These are phyloP conservation scores for Drosophila hawaiiensis DNA, from an alignment of 2,888 invertebrate genomes.

Conservation along the genomic window DNA sequence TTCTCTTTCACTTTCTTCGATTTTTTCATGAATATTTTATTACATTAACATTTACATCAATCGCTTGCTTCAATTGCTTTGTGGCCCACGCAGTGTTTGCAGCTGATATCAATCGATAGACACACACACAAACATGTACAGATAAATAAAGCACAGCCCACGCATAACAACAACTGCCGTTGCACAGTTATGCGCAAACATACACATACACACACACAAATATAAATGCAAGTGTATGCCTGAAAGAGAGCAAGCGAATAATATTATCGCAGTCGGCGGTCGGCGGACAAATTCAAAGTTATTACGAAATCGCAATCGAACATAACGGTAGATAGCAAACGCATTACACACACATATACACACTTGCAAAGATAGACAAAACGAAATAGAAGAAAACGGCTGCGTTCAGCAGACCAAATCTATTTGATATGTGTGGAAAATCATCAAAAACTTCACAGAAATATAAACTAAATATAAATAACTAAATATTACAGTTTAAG, in stretches of 20 bases:
- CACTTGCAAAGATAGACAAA: slow-evolving; percentile 26
- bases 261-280: slow-evolving; percentile 73
- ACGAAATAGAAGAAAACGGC: slow-evolving; percentile 35
- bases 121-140: slow-evolving; percentile 23
- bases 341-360: slow-evolving; percentile 31
- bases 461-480: background rate
- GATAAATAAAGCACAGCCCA: slow-evolving; percentile 63
- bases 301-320: slow-evolving; percentile 79
- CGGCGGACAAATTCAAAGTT: slow-evolving; percentile 62
- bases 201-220: slow-evolving; percentile 3
- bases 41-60: slow-evolving; percentile 47
- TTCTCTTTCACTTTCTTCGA: slow-evolving; percentile 19
- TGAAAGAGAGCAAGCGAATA: slow-evolving; percentile 41
- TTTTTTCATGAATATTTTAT: slow-evolving; percentile 56
- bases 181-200: slow-evolving; percentile 53
- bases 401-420: slow-evolving; percentile 20
- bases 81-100: slow-evolving; percentile 25
- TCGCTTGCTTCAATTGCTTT: slow-evolving; percentile 46
- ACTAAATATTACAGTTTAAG: slow-evolving; percentile 1
- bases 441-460: background rate
- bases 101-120: slow-evolving; percentile 48
- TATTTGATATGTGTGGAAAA: background rate
- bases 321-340: slow-evolving; percentile 76
- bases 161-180: slow-evolving; percentile 53
- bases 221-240: slow-evolving; percentile 21